A percentile compares a stretch with the other conserved stretches of the same genome.
These are phyloP conservation scores for Nemoura dubitans DNA, from an alignment of 2,888 invertebrate genomes.

Conservation along the genomic window DNA sequence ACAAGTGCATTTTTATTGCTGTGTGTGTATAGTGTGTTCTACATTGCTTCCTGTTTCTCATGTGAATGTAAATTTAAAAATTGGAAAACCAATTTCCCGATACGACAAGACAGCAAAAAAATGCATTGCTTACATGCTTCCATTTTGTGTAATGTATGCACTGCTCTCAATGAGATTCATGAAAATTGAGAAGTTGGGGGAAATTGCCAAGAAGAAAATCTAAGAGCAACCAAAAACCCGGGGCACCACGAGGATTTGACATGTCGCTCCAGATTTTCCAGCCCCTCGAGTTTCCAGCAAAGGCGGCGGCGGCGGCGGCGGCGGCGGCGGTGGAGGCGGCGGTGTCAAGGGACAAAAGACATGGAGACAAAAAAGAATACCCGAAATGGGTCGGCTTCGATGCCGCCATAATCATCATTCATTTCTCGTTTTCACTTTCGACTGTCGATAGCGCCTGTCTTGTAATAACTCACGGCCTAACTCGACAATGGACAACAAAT, in stretches of 20 bases:
- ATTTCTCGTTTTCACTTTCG: constrained; percentile 39
- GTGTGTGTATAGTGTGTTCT: neutral
- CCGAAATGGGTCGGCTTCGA: constrained; percentile 32
- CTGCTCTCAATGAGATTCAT: constrained; percentile 26
- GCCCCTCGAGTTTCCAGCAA: neutral
- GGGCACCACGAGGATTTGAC: constrained; percentile 16
- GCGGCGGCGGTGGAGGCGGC: neutral
- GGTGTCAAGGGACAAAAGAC: constrained; percentile 1
- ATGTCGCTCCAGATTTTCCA: constrained; percentile 19
- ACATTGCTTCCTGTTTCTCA: neutral
- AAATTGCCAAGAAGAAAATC: constrained; percentile 34
- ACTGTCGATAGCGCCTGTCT: constrained; percentile 31
- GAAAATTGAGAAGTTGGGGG: constrained; percentile 30
- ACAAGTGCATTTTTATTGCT: neutral
- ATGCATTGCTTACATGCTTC: neutral
- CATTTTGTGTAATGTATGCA: neutral
- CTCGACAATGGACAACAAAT: constrained; percentile 38
- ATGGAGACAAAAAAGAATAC: constrained; percentile 28
- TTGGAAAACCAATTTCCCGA: neutral
- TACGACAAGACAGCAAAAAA: neutral
- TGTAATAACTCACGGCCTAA: constrained; percentile 20
- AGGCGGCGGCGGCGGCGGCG: neutral
- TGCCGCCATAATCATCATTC: constrained; percentile 39
- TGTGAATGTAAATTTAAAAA: constrained; percentile 12
- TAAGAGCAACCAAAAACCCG: neutral